Evolutionary conservation across 37 sponge, comb jelly and placozoan species (phyloP).

Genomic region (Agelas oroides): DNA sequence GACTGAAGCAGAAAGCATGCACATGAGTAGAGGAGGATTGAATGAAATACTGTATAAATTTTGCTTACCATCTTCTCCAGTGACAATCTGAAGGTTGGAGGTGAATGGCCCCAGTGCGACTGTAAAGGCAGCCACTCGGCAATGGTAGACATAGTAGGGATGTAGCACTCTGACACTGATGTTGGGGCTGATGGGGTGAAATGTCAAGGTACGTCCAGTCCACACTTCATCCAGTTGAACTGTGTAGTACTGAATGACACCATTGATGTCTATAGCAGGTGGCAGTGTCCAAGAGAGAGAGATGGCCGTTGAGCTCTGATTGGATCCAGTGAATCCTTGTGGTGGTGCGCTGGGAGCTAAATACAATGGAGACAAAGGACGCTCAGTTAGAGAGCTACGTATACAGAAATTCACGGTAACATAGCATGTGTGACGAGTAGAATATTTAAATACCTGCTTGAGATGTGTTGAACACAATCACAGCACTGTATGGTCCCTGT

Average conservation of each 20-base stretch:
- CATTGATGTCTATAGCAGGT: background rate
- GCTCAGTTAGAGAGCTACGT: background rate
- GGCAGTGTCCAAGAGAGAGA: background rate
- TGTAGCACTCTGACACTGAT: background rate
- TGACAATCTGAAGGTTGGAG: background rate
- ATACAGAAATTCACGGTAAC: background rate
- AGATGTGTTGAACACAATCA: background rate
- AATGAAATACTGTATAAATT: too few relatives aligned
- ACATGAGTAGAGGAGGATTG: background rate
- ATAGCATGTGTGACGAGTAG: too few relatives aligned
- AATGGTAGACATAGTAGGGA: constrained; percentile 1
- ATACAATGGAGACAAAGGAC: background rate
- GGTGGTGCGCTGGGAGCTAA: background rate
- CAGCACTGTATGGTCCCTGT: background rate
- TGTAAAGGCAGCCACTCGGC: constrained; percentile 6
- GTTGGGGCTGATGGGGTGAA: background rate
- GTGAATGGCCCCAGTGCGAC: background rate
- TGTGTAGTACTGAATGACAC: constrained; percentile 1
- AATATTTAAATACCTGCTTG: constrained; percentile 5
- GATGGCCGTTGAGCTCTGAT: background rate
- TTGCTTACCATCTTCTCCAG: background rate
- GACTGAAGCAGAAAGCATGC: background rate
- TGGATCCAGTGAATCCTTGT: background rate
- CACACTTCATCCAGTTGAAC: background rate
- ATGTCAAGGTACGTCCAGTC: background rate